These are phyloP conservation scores for Chaetorhynchus papuensis DNA, from an alignment of 2,113 vertebrate genomes.

Conservation along the genomic window DNA sequence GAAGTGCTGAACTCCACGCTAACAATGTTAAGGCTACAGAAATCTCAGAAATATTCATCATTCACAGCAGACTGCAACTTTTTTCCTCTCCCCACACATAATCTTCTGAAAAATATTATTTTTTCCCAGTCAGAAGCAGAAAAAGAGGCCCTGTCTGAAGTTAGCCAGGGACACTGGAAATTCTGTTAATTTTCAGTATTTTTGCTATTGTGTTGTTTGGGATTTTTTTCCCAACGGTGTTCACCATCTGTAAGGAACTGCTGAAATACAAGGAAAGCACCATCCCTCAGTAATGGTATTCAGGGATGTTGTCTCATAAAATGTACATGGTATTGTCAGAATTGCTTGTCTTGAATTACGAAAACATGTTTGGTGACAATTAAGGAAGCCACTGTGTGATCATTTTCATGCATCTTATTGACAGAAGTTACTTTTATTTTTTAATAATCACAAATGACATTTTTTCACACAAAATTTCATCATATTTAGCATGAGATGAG, in stretches of 20 bases:
- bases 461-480: neutral
- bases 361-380: constrained; percentile 54
- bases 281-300: neutral
- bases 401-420: neutral
- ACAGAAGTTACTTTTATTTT: neutral
- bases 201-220: neutral
- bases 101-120: neutral
- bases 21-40: neutral
- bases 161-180: neutral
- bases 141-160: neutral
- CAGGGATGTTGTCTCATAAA: constrained; percentile 38
- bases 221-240: neutral
- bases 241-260: constrained; percentile 9
- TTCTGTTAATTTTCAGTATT: neutral
- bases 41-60: neutral
- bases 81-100: neutral
- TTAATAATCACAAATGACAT: neutral
- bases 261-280: neutral
- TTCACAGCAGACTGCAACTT: neutral
- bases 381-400: constrained; percentile 26
- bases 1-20: neutral
- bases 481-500: neutral
- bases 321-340: neutral
- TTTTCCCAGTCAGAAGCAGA: neutral
- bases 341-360: constrained; percentile 65